phyloP scores from a whole-genome alignment of 2,113 vertebrate species.

The Gavia stellata region DNA sequence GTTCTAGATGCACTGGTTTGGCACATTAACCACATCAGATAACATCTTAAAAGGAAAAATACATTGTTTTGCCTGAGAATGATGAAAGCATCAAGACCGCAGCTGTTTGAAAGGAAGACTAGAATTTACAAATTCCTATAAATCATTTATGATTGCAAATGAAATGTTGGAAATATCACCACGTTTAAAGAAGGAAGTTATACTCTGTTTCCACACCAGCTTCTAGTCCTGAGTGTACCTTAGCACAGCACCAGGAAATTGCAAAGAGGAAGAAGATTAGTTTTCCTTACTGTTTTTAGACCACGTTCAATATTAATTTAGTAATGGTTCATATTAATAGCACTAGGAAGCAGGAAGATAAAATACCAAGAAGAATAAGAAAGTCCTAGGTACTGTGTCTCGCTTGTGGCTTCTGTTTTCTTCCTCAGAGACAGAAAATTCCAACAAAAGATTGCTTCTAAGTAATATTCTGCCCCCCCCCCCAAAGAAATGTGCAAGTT shows the following conservation, averaged over 20 bases:
- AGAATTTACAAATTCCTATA: background rate
- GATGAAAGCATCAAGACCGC: background rate
- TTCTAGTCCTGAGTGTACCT: background rate
- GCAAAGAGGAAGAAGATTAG: background rate
- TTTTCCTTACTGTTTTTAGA: background rate
- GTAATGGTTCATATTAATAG: background rate
- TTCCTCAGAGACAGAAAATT: background rate
- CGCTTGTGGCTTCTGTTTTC: background rate
- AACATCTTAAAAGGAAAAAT: background rate
- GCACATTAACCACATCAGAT: background rate
- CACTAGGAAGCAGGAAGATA: background rate
- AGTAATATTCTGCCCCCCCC: too few species aligned
- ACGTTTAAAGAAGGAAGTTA: background rate
- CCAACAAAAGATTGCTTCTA: background rate
- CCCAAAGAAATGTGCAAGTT: background rate
- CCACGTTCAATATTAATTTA: background rate
- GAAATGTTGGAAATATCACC: background rate
- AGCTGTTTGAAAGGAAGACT: background rate
- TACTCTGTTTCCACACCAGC: background rate
- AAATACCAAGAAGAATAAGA: background rate
- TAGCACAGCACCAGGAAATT: background rate
- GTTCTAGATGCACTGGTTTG: background rate
- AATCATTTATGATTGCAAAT: background rate
- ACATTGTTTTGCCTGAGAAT: background rate
- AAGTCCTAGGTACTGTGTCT: background rate